phyloP scores from a whole-genome alignment of 2,888 invertebrate species.

The Platycnemis pennipes region DNA sequence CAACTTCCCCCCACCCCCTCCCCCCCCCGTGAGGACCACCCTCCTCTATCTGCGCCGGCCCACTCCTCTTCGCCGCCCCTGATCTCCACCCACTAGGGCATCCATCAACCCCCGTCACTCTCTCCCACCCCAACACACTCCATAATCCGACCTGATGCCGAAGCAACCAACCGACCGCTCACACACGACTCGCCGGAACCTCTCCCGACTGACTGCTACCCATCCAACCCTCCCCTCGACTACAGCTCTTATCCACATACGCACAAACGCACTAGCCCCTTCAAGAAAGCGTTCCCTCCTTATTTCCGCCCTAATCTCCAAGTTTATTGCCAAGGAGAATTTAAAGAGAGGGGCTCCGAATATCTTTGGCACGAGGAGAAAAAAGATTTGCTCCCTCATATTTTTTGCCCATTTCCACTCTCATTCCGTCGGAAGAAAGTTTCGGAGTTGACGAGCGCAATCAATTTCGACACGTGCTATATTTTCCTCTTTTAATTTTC shows the following conservation, averaged over 20 bases:
- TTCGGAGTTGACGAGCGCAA: background rate
- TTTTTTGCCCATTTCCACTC: background rate
- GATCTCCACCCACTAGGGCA: slow-evolving; percentile 8
- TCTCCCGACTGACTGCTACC: background rate
- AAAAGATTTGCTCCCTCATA: background rate
- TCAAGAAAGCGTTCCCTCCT: background rate
- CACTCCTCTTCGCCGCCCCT: background rate
- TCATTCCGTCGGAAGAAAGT: background rate
- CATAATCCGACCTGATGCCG: slow-evolving; percentile 54
- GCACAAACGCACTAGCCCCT: background rate
- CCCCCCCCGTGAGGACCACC: background rate
- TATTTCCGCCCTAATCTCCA: background rate
- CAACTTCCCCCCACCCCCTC: background rate
- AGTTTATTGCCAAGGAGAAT: background rate
- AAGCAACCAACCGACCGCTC: background rate
- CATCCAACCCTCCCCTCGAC: background rate
- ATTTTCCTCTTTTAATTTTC: background rate
- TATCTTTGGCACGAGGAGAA: background rate
- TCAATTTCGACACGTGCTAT: background rate
- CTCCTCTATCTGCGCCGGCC: background rate
- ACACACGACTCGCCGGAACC: background rate
- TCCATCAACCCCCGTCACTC: slow-evolving; percentile 59
- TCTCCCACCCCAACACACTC: background rate
- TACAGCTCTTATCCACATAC: background rate
- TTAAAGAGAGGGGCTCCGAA: background rate